Conservation (phyloP, 2,797 vertebrate genomes). For the Denticeps clupeoides region DNA sequence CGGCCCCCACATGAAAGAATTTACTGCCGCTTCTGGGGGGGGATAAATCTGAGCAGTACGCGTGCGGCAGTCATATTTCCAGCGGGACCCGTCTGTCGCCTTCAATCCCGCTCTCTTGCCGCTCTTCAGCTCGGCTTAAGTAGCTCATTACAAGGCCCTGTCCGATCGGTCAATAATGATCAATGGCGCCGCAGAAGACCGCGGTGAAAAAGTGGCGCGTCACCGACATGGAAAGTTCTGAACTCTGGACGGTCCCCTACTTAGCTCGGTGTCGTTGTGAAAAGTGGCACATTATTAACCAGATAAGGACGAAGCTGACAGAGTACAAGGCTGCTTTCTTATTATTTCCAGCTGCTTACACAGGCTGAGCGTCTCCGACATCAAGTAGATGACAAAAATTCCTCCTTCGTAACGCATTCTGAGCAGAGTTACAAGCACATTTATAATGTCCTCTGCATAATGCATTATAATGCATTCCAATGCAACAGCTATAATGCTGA, state of each 20-base stretch:
- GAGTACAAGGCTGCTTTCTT: not conserved
- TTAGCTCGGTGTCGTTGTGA: not conserved
- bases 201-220: not conserved
- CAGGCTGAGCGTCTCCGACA: not conserved
- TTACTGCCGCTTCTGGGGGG: not conserved
- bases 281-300: not conserved
- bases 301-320: not conserved
- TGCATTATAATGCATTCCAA: no score
- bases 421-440: no score
- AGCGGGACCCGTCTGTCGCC: not conserved
- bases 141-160: not conserved
- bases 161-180: constrained; percentile 9
- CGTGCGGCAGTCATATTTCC: constrained; percentile 2
- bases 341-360: not conserved
- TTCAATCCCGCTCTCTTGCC: not conserved
- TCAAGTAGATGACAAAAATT: no score
- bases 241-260: no score
- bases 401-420: no score
- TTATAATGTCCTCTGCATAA: no score
- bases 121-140: not conserved
- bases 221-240: no score
- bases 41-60: not conserved
- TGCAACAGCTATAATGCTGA: no score
- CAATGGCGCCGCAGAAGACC: not conserved
- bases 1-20: not conserved